Conservation (phyloP, 2,113 vertebrate species). For the Zapus hudsonius region DNA sequence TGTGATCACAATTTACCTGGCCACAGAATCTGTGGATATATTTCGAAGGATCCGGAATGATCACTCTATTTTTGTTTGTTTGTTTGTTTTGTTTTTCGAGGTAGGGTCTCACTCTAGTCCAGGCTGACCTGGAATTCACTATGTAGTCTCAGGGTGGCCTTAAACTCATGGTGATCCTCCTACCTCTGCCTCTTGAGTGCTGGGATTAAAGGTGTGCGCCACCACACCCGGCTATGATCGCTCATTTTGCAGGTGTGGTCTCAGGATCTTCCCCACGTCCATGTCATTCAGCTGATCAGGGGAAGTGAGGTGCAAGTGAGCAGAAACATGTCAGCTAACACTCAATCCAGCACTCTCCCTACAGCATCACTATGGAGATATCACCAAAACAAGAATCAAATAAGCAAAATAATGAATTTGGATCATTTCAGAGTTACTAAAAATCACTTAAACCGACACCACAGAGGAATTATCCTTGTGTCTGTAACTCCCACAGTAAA, state of each 20-base stretch:
- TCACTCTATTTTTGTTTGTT: too few relatives aligned
- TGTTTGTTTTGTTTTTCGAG: too few relatives aligned
- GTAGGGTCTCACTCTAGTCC: too few relatives aligned
- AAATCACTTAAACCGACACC: not conserved
- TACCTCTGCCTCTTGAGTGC: too few relatives aligned
- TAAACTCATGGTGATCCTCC: too few relatives aligned
- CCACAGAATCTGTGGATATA: not conserved
- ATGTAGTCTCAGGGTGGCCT: too few relatives aligned
- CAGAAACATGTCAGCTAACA: not conserved
- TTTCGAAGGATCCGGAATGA: not conserved
- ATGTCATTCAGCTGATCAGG: fast-evolving
- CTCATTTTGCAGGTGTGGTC: not conserved
- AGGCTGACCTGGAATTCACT: too few relatives aligned
- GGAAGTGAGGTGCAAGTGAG: not conserved
- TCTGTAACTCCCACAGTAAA: not conserved
- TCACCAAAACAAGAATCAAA: not conserved
- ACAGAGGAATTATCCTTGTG: not conserved
- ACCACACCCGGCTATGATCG: too few relatives aligned
- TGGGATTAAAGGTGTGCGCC: too few relatives aligned
- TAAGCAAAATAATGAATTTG: slow-evolving; percentile 18
- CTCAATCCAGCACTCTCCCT: not conserved
- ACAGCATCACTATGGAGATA: not conserved
- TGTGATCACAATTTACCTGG: not conserved
- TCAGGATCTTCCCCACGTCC: not conserved
- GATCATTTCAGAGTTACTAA: not conserved